Base-by-base conservation (phyloP, 2,888 invertebrate genomes). In the Eubasilissa splendida region DNA sequence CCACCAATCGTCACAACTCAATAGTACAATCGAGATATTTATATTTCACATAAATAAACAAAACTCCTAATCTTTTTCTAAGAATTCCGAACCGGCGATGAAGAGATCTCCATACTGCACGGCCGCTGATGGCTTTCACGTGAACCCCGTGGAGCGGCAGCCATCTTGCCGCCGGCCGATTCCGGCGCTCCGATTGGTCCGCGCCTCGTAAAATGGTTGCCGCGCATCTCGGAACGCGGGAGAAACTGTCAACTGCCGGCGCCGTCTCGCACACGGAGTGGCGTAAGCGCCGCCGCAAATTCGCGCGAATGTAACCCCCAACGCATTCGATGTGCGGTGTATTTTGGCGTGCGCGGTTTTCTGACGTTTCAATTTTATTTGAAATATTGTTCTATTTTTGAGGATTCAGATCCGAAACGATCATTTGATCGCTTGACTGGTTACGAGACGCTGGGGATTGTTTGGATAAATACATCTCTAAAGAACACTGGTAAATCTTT, bases 341-440 rank as follows among this genome's bases (percentile, higher is more conserved):
- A 58, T 52, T 53, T 66, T 80, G 3, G 66, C 56, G 4, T 77
- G 74, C 33, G n/a, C 52, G 3, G 8, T 14, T n/a, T 59, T 52
- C 33, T n/a, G 60, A 74, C 54, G 54, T 76, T 74, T 80, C 56
- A 80, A 33, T 79, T 79, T 79, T 59, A 63, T 68, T 59, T 50
- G 75, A 74, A 76, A 71, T 76, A 65, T 80, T 60, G 68, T 80
- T 77, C 80, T 80, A 80, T 80, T 80, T 80, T 76, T 76, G 66
- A 80, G 70, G 80, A 80, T 80, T 77, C 71, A 42, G 60, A 63
- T 76, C 71, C 76, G 70, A 73, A 80, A 68, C 56, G 80, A 73
- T 80, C 75, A 80, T 76, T 80, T 80, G 80, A 80, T 73, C 80
- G 80, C 70, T 80, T 76, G 80, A 76, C 68, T 80, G 80, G 80